Evolutionary conservation across 2,113 vertebrate genomes (phyloP).

Genomic region (Chlorodrepanis virens): DNA sequence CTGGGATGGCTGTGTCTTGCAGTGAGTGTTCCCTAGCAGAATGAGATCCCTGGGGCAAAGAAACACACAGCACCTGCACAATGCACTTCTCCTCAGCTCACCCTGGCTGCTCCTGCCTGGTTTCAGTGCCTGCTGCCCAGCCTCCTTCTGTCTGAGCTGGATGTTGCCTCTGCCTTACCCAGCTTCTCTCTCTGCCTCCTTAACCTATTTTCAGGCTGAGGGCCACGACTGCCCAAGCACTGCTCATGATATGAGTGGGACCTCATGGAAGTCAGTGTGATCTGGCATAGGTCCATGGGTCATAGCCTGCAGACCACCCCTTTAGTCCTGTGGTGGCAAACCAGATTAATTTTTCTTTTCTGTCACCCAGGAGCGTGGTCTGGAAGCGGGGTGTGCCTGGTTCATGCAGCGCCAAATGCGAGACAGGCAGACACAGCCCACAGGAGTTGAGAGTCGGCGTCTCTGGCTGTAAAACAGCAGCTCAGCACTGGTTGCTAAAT

Average conservation of each 20-base stretch:
- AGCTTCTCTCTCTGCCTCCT: neutral
- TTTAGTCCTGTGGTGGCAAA: neutral
- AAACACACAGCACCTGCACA: neutral
- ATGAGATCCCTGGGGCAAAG: neutral
- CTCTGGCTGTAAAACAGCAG: neutral
- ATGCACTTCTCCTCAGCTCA: neutral
- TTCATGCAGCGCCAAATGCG: neutral
- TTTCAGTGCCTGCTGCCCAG: neutral
- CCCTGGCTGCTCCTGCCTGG: neutral
- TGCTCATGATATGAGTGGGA: rapidly evolving
- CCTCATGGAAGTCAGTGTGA: neutral
- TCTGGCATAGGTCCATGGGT: neutral
- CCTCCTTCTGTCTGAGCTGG: neutral
- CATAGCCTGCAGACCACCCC: neutral
- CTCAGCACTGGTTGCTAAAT: neutral
- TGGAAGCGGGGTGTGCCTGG: neutral
- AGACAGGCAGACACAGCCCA: neutral
- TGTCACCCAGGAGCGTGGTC: neutral
- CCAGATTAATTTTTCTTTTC: neutral
- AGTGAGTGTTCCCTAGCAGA: neutral
- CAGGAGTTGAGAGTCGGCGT: rapidly evolving
- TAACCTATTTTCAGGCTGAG: neutral
- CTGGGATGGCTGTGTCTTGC: neutral
- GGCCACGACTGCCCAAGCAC: neutral
- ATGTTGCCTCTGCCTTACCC: neutral